Evolutionary conservation across 1,140 invertebrate genomes (phyloP).

Genomic region (Onthophagus taurus): DNA sequence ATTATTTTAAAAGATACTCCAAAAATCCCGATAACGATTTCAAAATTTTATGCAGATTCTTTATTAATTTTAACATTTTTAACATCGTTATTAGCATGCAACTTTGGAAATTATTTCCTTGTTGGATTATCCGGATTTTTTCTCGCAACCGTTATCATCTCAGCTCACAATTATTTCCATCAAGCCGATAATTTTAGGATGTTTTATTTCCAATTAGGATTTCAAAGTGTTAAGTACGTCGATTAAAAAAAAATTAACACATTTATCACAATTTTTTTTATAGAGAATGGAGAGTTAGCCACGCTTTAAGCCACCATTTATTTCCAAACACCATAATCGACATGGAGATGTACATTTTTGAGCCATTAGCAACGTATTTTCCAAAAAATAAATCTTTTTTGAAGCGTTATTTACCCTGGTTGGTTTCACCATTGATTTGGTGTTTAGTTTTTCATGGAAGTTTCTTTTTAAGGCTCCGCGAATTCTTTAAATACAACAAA

Average conservation of each 20-base stretch:
- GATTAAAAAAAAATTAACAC: too few species aligned
- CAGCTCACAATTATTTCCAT: conserved; percentile 76
- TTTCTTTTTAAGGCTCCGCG: too few species aligned
- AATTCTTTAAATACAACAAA: too few species aligned
- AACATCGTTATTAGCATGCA: background rate
- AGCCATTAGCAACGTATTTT: conserved; percentile 62
- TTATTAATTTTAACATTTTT: background rate
- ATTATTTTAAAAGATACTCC: conserved; percentile 27
- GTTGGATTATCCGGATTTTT: conserved; percentile 44
- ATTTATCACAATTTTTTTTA: too few species aligned
- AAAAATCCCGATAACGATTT: conserved; percentile 12
- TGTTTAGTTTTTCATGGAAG: too few species aligned
- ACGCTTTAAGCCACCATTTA: conserved; percentile 69
- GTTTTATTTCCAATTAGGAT: conserved; percentile 73
- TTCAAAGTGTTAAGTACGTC: conserved; percentile 54
- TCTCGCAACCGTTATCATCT: conserved; percentile 47
- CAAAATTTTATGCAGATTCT: background rate
- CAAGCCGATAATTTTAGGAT: conserved; percentile 70
- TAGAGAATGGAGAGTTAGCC: conserved; percentile 71
- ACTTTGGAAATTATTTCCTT: conserved; percentile 19
- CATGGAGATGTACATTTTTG: conserved; percentile 58
- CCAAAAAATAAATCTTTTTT: conserved; percentile 43
- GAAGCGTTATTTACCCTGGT: conserved; percentile 37
- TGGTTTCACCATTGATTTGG: conserved; percentile 46
- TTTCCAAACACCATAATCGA: conserved; percentile 73